These are phyloP conservation scores for Pycnonotus jocosus DNA, from an alignment of 2,113 vertebrate genomes.

Conservation along the genomic window DNA sequence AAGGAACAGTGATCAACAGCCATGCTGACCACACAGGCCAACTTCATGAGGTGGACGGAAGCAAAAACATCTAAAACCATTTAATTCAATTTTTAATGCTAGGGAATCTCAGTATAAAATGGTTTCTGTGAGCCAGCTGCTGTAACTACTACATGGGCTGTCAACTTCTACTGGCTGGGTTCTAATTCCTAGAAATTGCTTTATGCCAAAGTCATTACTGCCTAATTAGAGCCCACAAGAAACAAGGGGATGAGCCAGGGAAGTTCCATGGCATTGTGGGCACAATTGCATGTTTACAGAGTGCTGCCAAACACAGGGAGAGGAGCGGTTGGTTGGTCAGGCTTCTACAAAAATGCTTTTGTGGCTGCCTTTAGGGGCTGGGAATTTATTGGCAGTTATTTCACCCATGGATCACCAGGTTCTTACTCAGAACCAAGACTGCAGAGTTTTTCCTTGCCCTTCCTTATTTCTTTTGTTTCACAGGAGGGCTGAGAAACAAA, in stretches of 20 bases:
- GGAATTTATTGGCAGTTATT: not conserved
- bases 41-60: not conserved
- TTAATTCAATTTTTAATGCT: not conserved
- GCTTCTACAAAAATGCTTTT: conserved; percentile 50
- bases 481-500: not conserved
- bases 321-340: not conserved
- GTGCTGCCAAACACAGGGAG: not conserved
- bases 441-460: not conserved
- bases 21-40: not conserved
- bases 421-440: not conserved
- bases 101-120: not conserved
- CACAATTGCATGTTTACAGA: not conserved
- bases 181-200: conserved; percentile 18
- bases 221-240: conserved; percentile 6
- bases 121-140: not conserved
- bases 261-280: not conserved
- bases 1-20: not conserved
- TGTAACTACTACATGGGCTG: not conserved
- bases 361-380: conserved; percentile 10
- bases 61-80: not conserved
- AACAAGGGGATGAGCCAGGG: not conserved
- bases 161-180: not conserved
- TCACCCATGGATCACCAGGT: not conserved
- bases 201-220: conserved; percentile 1
- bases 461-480: not conserved